Evolutionary conservation across 1,140 invertebrate species (phyloP), one percentile per base, ranked within the genome.

Genomic region (Eupristina koningsbergeri): DNA sequence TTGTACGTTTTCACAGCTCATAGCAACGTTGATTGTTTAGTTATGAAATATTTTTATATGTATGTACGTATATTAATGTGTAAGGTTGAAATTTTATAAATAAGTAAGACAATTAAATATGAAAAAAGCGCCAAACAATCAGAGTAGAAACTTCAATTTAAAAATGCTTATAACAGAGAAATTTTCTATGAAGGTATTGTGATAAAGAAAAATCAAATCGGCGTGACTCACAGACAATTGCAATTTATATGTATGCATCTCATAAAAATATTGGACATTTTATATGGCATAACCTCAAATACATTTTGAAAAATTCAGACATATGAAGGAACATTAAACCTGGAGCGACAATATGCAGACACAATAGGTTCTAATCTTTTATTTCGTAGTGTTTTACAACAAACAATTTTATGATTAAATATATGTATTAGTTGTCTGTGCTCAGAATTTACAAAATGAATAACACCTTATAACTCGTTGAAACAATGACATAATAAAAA

Each of bases 1-100:
- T 84, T 77, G 77, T 85, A 76, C 67, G 47, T 81, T 84, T 80
- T 84, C 78, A 80, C 78, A 84, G 78, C 63, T 75, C 61, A 71
- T 71, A 84, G 77, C 73, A 29, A 85, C 39, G n/a, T 84, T 81
- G 74, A 82, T 85, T 81, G 75, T 77, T 85, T 79, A 61, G 45
- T 61, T 69, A 39, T 84, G 36, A 31, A 36, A 61, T 84, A 64
- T 77, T 71, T 45, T 26, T 67, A 19, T 82, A 78, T 63, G 26
- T 47, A 22, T 64, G 22, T 45, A 71, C 31, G 69, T 71, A 69
- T 77, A 71, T 71, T 71, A 41, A 41, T 71, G 45, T 63, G 63
- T 80, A 26, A 22, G 63, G 29, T 64, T 19, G 36, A 39, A 26
- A 22, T 58, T 58, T 22, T 9, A 9, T 58, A 26, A 58, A 1